Base-by-base conservation (phyloP, 2,113 vertebrate species). In the Megaceryle maxima region DNA sequence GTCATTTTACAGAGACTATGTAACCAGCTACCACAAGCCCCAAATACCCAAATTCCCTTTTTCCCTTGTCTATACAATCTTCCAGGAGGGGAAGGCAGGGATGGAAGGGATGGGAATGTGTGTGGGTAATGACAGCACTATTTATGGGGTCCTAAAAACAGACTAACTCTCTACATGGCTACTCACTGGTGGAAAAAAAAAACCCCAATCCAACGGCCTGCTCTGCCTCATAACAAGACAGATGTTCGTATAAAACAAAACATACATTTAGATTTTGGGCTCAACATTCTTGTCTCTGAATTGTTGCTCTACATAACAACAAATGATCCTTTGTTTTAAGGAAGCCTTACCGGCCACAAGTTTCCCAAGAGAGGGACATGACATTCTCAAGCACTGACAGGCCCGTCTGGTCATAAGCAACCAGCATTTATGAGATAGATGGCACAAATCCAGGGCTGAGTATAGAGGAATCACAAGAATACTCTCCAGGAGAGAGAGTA, bases 231-330 rank as follows among this genome's bases (percentile, higher is more conserved):
- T 79, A 95, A 93, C 82, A 87, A 84, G 78, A 72, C 53, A 94
- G 87, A 88, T 11, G 2, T 85, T 93, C 94, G 56, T 48, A 75
- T 56, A 92, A 90, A 96, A 66, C 85, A 95, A 94, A 96, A 90
- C 90, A 90, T 66, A 94, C 74, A 90, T 95, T 97, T 91, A 89
- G 53, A 91, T 94, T 94, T 94, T 93, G 92, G 83, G 87, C 93
- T 95, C 75, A 41, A 41, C 57, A 66, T 50, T 90, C 79, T 90
- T 70, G 67, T 44, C 84, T 93, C 89, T 73, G 74, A 91, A 95
- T 87, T 92, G 89, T 91, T 93, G 70, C 75, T 96, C 62, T 80
- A 78, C 70, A 9, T 91, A 83, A 72, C 75, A 94, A 95, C 83
- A 96, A 94, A 70, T 7, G 75, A 86, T 46, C 68, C 59, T 90